These are phyloP conservation scores for Corydoras sp. DNA, from an alignment of 2,113 vertebrate genomes.

Conservation along the genomic window DNA sequence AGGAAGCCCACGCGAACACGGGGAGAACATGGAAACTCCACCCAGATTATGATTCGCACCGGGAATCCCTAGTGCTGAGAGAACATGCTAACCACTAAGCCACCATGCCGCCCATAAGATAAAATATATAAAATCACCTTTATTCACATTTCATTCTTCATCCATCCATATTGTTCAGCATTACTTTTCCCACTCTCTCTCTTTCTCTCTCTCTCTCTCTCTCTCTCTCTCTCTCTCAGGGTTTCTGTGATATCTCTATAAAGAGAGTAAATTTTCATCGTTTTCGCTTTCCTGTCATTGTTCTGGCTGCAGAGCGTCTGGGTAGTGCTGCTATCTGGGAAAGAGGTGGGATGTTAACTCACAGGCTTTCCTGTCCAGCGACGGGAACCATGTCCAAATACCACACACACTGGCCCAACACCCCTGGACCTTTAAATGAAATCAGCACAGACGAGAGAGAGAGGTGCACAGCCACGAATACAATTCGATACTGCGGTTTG, in stretches of 20 bases:
- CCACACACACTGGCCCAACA: constrained; percentile 39
- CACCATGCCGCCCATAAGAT: too few species aligned
- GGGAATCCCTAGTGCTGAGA: too few species aligned
- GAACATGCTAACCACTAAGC: too few species aligned
- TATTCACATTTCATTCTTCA: too few species aligned
- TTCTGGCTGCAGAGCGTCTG: constrained; percentile 56
- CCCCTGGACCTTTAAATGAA: constrained; percentile 28
- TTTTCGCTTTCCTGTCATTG: constrained; percentile 68
- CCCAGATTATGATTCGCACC: too few species aligned
- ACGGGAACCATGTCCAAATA: constrained; percentile 43
- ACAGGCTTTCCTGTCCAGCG: constrained; percentile 52
- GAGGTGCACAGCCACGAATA: background rate
- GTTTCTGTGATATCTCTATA: constrained; percentile 5
- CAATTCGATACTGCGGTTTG: background rate
- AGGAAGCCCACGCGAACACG: too few species aligned
- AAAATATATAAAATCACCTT: too few species aligned
- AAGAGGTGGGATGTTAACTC: constrained; percentile 63
- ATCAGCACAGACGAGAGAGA: background rate
- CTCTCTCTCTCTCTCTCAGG: constrained; percentile 20
- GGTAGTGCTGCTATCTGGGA: constrained; percentile 56
- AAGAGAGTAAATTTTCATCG: constrained; percentile 56
- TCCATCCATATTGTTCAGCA: background rate
- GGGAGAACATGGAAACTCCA: too few species aligned
- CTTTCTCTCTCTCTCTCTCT: constrained; percentile 16
- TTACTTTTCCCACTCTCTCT: background rate